Conservation (phyloP, 2,797 vertebrate genomes). For the Capromys pilorides region DNA sequence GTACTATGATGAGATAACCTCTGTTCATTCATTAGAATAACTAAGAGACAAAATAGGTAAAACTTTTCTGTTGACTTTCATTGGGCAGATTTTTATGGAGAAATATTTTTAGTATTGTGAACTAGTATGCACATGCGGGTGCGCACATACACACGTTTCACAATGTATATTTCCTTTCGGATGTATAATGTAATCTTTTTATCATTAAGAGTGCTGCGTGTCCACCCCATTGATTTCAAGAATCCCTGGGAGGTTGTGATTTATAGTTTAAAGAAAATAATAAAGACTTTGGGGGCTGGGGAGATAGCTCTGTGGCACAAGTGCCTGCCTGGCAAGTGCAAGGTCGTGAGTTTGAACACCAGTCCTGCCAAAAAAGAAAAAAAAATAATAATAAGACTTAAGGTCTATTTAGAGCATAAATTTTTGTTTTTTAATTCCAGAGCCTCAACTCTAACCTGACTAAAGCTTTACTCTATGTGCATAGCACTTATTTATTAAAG, state of each 20-base stretch:
- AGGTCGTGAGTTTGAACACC: too few species aligned
- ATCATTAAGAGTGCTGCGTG: not conserved
- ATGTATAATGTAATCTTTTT: not conserved
- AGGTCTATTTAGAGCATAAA: not conserved
- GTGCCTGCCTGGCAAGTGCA: too few species aligned
- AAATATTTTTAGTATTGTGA: not conserved
- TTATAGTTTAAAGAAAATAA: slow-evolving; percentile 5
- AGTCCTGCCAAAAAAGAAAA: too few species aligned
- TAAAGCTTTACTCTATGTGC: not conserved
- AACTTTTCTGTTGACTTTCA: not conserved
- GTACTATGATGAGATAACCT: not conserved
- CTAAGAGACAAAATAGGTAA: not conserved
- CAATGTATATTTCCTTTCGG: not conserved
- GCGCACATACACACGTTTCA: not conserved
- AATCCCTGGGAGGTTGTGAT: not conserved
- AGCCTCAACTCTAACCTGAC: not conserved
- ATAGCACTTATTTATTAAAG: slow-evolving; percentile 20
- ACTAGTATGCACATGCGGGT: not conserved
- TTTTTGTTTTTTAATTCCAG: not conserved
- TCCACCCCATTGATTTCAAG: not conserved
- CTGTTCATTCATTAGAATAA: not conserved
- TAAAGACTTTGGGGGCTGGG: too few species aligned
- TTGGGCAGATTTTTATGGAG: not conserved
- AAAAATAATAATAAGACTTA: not conserved
- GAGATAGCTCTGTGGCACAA: too few species aligned